Evolutionary conservation across 1,140 invertebrate species (phyloP), one percentile per base, ranked within the genome.

Genomic region (Zaprionus africanus): DNA sequence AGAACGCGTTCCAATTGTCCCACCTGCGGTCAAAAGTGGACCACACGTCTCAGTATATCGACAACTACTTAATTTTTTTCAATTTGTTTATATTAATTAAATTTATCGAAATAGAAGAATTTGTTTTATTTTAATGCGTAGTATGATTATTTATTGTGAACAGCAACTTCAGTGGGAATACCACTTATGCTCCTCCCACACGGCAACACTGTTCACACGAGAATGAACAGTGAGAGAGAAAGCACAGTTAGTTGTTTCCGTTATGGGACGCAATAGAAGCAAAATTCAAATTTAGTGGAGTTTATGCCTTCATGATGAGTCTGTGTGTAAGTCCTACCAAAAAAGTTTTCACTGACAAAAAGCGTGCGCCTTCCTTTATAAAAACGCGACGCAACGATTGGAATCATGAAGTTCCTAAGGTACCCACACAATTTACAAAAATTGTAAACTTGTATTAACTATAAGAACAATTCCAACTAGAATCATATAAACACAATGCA

Each of bases 1-100:
- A 62, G 76, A 13, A 84, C 70, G 0, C 86, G 85, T 1, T 79
- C 80, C 7, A 85, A 82, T 56, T 90, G 85, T 28, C 85, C 85
- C 0, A 76, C 69, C 7, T 90, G 85, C 51, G 59, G 51, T 4
- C 65, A 67, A 2, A 56, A 72, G 22, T 90, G 85, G 85, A 51
- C 60, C 15, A 90, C 85, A 5, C 62, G 73, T 0, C 67, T 76
- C 11, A 75, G 59, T 53, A 31, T 26, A 22, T 75, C 7, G 7
- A 28, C 28, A 31, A 31, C 28, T 31, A 31, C 7, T 9, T 31
- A 31, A 7, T 31, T 31, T 26, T 51, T 7, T 3, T 12, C 2
- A 38, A 11, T 1, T 13, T 46, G 2, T 19, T 51, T 1, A 17
- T 51, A 2, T 19, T 51, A 51, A 46, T 11, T 17, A 19, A 19